Evolutionary conservation across 2,888 invertebrate genomes (phyloP), one percentile per base, ranked within the genome.

Genomic region (Belgica antarctica): DNA sequence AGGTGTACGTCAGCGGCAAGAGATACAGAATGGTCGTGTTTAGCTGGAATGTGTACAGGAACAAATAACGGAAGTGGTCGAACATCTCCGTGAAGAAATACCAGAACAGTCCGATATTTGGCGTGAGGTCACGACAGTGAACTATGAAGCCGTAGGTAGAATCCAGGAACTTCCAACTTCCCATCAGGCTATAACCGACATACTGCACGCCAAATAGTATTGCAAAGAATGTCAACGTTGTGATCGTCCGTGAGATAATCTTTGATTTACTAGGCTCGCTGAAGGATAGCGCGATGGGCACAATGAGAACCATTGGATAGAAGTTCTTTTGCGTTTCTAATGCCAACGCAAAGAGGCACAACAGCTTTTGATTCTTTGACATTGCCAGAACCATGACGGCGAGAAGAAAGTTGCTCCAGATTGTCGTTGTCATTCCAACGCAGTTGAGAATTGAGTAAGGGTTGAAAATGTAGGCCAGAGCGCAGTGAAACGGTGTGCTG

Each of bases 81-180:
- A 99, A 99, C 94, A 98, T 96, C 84, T 99, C 98, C 0, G 96
- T 97, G 80, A 99, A 99, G 81, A 99, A 98, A 77, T 99, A 99
- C 99, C 99, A 99, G 80, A 97, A 99, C 1, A 99, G 82, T 0
- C 99, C 99, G 75, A 96, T 91, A 78, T 99, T 99, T 24, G 99
- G 99, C 74, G 93, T 91, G 73, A 98, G 82, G 79, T 99, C 98
- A 1, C 94, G 92, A 66, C 96, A 95, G 17, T 87, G 87, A 73
- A 96, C 84, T 76, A 92, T 89, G 76, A 91, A 92, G 71, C 90
- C 90, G 79, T 89, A 88, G 0, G 90, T 90, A 57, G 89, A 86
- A 74, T 87, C 85, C 73, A 86, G 81, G 80, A 84, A 91, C 73
- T 79, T 83, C 80, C 83, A 86, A 66, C 83, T 87, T 46, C 86